Percentiles rank a stretch among this genome's conserved stretches.
Conservation (phyloP, 2,113 vertebrate genomes). For the Notothenia rossii region DNA sequence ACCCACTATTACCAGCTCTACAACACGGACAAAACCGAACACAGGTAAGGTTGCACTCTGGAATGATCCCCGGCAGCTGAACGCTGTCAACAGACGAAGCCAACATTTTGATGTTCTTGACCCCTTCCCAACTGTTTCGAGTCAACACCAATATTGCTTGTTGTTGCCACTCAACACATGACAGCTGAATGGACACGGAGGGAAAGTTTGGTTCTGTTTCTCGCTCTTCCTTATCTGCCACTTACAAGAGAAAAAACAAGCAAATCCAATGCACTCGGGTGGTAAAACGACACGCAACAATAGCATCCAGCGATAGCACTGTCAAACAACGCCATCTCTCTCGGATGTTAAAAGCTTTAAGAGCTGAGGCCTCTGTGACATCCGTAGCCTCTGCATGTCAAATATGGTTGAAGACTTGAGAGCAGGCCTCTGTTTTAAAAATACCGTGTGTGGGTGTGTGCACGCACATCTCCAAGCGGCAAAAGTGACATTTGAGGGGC, state of each 20-base stretch:
- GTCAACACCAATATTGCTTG: slow-evolving; percentile 54
- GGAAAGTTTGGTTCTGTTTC: slow-evolving; percentile 72
- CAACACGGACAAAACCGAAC: slow-evolving; percentile 21
- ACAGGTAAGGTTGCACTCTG: slow-evolving; percentile 23
- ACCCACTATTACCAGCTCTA: slow-evolving; percentile 31
- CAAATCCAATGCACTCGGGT: slow-evolving; percentile 70
- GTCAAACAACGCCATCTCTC: slow-evolving; percentile 77
- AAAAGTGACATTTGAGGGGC: slow-evolving; percentile 89
- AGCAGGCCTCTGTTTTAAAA: slow-evolving; percentile 82
- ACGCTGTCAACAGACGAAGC: slow-evolving; percentile 52
- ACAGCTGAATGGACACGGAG: slow-evolving; percentile 73
- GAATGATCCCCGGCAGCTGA: slow-evolving; percentile 55
- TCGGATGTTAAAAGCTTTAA: slow-evolving; percentile 84
- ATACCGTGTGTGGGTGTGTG: slow-evolving; percentile 75
- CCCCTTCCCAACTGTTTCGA: slow-evolving; percentile 37
- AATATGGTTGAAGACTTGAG: slow-evolving; percentile 82
- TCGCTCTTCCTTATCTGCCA: slow-evolving; percentile 63
- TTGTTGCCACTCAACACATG: slow-evolving; percentile 66
- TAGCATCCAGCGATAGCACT: slow-evolving; percentile 78
- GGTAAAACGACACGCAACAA: slow-evolving; percentile 72
- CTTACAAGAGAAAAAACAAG: slow-evolving; percentile 66
- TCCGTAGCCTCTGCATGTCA: slow-evolving; percentile 78
- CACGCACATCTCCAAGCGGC: slow-evolving; percentile 72
- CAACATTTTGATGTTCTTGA: slow-evolving; percentile 65
- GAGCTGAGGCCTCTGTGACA: slow-evolving; percentile 79